Evolutionary conservation across 2,888 invertebrate genomes (phyloP).

Genomic region (Eueremaeus valkanovi): DNA sequence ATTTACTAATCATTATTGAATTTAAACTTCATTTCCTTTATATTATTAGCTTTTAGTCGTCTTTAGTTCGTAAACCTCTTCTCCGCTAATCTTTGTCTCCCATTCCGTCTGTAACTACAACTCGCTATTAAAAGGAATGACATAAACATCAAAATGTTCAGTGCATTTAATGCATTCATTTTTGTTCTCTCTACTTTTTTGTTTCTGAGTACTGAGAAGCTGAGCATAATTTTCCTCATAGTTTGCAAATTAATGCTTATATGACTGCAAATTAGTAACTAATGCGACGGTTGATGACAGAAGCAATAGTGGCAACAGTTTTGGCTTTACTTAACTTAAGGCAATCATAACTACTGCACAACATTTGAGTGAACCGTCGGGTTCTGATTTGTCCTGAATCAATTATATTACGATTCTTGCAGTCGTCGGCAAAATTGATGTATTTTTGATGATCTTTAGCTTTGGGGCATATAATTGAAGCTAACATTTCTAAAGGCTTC

Average conservation of each 20-base stretch:
- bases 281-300: conserved; percentile 27
- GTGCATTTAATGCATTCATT: conserved; percentile 9
- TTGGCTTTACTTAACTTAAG: conserved; percentile 13
- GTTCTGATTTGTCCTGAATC: conserved; percentile 30
- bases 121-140: neutral
- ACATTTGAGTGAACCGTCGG: conserved; percentile 25
- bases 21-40: conserved; percentile 22
- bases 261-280: conserved; percentile 32
- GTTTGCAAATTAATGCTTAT: conserved; percentile 34
- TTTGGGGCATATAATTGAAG: conserved; percentile 1
- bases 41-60: neutral
- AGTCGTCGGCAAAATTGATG: conserved; percentile 28
- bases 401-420: conserved; percentile 26
- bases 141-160: neutral
- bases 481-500: conserved; percentile 21
- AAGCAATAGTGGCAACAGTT: conserved; percentile 15
- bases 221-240: conserved; percentile 17
- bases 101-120: too few relatives aligned
- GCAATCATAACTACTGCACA: conserved; percentile 27
- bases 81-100: neutral
- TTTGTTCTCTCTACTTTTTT: neutral
- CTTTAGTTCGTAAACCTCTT: neutral
- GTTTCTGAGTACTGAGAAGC: conserved; percentile 19
- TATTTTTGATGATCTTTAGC: conserved; percentile 34
- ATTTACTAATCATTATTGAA: conserved; percentile 17